A percentile compares a stretch with the other conserved stretches of the same genome.
Conservation (phyloP, 2,113 vertebrate species). For the Osmerus mordax region DNA sequence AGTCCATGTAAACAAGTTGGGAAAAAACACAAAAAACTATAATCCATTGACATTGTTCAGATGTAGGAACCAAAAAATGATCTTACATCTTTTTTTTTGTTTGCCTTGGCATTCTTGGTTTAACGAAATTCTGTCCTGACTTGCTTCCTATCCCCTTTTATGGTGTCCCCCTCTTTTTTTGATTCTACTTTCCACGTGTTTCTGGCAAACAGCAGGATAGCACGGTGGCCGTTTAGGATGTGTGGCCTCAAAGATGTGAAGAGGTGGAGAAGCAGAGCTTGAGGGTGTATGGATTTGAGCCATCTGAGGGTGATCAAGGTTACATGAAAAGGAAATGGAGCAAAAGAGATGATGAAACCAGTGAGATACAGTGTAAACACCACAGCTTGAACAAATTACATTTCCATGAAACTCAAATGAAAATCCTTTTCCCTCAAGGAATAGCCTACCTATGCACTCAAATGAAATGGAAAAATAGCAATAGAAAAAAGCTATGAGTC, state of each 20-base stretch:
- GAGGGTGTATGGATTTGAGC: conserved; percentile 95
- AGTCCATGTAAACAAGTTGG: neutral
- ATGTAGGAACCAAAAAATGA: neutral
- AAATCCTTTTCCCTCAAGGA: too few relatives aligned
- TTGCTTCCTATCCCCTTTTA: neutral
- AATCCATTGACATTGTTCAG: neutral
- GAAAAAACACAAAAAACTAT: neutral
- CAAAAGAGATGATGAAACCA: too few relatives aligned
- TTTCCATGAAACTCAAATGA: too few relatives aligned
- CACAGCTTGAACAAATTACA: too few relatives aligned
- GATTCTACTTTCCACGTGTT: neutral
- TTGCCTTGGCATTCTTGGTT: neutral
- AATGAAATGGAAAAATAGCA: too few relatives aligned
- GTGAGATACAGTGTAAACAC: too few relatives aligned
- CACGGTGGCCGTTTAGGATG: neutral
- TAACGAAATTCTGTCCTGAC: neutral
- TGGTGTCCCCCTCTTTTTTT: neutral
- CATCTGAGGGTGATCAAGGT: conserved; percentile 72
- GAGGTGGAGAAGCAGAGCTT: conserved; percentile 78
- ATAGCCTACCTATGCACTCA: too few relatives aligned
- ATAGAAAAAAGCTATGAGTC: too few relatives aligned
- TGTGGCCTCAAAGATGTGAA: neutral
- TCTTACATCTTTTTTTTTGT: neutral
- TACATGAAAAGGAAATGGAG: too few relatives aligned
- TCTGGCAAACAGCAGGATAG: neutral